Evolutionary conservation across 1,140 invertebrate genomes (phyloP).

Genomic region (Coenobita brevimanus): DNA sequence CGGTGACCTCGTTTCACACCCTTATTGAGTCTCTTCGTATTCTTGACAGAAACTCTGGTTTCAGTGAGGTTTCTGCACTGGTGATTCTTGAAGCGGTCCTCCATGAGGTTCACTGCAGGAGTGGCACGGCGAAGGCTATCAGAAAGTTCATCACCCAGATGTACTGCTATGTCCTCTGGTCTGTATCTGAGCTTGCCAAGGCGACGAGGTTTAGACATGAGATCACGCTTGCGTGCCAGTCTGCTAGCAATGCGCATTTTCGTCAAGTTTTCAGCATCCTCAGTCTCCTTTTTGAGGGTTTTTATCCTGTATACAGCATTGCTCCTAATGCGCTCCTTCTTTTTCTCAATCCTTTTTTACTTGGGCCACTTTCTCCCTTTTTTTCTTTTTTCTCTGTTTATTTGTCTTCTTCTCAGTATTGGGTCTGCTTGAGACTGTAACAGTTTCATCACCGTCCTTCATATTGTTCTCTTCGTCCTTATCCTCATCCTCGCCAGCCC

Average conservation of each 20-base stretch:
- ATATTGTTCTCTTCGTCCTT: neutral
- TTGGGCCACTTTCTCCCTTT: neutral
- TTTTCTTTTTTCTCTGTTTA: constrained; percentile 37
- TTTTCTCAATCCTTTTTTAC: constrained; percentile 7
- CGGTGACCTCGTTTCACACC: too few species aligned
- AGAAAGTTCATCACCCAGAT: constrained; percentile 26
- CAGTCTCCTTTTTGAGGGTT: neutral
- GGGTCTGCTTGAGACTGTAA: constrained; percentile 22
- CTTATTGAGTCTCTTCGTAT: too few species aligned
- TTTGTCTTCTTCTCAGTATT: constrained; percentile 35
- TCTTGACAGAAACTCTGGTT: constrained; percentile 20
- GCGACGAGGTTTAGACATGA: neutral
- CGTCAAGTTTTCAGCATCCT: neutral
- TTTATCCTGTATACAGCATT: constrained; percentile 20
- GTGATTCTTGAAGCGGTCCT: constrained; percentile 36
- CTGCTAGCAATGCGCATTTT: neutral
- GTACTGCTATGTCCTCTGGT: constrained; percentile 25
- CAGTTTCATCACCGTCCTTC: constrained; percentile 2
- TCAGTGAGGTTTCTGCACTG: constrained; percentile 43
- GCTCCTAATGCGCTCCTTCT: constrained; percentile 17
- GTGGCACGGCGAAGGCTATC: neutral
- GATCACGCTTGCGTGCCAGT: neutral
- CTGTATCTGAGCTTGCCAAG: neutral
- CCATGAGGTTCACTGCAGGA: constrained; percentile 12
- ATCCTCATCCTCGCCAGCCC: constrained; percentile 7